Conservation (phyloP, 2,888 invertebrate genomes). For the Agonopterix heracliana region DNA sequence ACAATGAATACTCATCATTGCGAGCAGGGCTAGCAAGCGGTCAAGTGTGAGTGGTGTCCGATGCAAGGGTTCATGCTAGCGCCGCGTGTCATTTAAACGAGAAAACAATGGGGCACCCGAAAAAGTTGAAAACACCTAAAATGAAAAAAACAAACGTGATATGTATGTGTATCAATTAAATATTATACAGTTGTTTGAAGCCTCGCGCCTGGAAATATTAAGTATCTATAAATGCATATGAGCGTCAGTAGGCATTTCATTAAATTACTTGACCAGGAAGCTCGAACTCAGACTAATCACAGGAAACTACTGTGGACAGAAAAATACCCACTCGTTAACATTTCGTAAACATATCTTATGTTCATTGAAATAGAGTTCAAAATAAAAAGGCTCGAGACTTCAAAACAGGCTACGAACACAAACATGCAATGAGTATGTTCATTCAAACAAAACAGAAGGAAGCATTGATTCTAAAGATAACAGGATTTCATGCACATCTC, state of each 20-base stretch:
- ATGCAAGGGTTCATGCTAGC: constrained; percentile 56
- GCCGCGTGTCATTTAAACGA: constrained; percentile 72
- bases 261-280: too few species aligned
- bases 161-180: constrained; percentile 47
- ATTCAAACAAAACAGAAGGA: constrained; percentile 10
- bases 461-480: constrained; percentile 2
- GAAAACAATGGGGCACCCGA: constrained; percentile 76
- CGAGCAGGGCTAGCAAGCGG: constrained; percentile 67
- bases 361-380: too few species aligned
- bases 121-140: constrained; percentile 78
- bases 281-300: too few species aligned
- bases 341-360: too few species aligned
- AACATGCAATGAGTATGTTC: constrained; percentile 12
- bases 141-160: constrained; percentile 71
- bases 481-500: constrained; percentile 5
- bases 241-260: too few species aligned
- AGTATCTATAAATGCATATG: too few species aligned
- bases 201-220: constrained; percentile 28
- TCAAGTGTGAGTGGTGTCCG: constrained; percentile 53
- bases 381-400: constrained; percentile 2
- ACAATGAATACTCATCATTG: constrained; percentile 74
- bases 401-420: constrained; percentile 1
- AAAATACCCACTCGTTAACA: too few species aligned
- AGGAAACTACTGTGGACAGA: too few species aligned
- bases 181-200: constrained; percentile 21